Percentiles rank a stretch among this genome's conserved stretches.
Evolutionary conservation across 2,797 vertebrate genomes (phyloP).

Genomic region (Anguilla pacifica): DNA sequence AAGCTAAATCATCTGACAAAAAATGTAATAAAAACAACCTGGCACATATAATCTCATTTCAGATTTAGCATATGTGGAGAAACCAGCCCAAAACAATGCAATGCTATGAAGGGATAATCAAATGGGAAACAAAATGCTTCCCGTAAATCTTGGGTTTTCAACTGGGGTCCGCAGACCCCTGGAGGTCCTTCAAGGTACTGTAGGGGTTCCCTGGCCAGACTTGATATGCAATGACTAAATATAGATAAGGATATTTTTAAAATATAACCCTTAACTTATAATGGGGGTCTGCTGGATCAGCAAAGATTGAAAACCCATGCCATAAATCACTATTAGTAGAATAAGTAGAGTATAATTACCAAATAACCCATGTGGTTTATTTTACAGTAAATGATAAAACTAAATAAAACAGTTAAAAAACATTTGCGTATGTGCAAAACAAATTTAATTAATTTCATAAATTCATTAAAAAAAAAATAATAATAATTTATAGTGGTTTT

Average conservation of each 20-base stretch:
- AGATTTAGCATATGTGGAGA: not conserved
- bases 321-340: not conserved
- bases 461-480: too few species aligned
- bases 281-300: too few species aligned
- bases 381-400: not conserved
- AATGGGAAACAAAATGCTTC: not conserved
- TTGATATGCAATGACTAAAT: too few species aligned
- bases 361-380: not conserved
- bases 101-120: not conserved
- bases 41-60: not conserved
- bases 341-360: not conserved
- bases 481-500: not conserved
- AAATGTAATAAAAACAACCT: not conserved
- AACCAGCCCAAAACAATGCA: not conserved
- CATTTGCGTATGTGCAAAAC: conserved; percentile 33
- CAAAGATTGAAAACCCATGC: not conserved
- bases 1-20: not conserved
- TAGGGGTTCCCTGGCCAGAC: too few species aligned
- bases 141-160: not conserved
- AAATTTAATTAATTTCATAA: conserved; percentile 19
- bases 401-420: conserved; percentile 1
- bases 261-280: too few species aligned
- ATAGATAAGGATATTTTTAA: too few species aligned
- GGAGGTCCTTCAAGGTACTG: too few species aligned
- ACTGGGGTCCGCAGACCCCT: too few species aligned